Evolutionary conservation across 2,888 invertebrate species (phyloP).

Genomic region (Cephus sareptanus): DNA sequence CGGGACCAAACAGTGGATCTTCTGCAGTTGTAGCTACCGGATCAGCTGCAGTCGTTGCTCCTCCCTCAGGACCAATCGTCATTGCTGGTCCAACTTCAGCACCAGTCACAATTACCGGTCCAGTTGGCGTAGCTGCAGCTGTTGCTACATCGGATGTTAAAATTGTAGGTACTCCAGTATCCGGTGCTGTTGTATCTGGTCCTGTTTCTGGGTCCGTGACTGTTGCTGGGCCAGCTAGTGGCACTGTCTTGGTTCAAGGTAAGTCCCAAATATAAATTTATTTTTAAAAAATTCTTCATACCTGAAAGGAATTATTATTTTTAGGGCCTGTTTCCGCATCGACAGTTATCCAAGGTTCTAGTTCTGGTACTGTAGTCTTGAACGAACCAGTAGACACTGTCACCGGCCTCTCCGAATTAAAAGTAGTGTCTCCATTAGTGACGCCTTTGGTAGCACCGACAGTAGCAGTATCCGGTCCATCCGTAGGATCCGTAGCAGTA

Average conservation of each 20-base stretch:
- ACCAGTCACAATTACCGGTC: conserved; percentile 32
- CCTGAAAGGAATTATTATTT: background rate
- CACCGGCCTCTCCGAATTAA: no score
- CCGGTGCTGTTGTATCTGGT: no score
- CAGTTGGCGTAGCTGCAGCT: background rate
- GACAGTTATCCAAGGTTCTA: conserved; percentile 12
- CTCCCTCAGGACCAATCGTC: background rate
- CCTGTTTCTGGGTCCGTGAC: no score
- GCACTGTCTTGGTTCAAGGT: no score
- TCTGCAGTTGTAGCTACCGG: background rate
- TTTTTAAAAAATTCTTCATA: no score
- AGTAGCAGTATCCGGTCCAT: conserved; percentile 34
- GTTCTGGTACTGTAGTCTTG: conserved; percentile 14
- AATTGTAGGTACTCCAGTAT: conserved; percentile 20
- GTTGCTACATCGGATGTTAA: conserved; percentile 19
- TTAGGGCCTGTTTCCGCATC: conserved; percentile 19
- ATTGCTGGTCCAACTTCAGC: conserved; percentile 32
- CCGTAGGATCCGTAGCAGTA: conserved; percentile 33
- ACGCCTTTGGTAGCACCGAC: background rate
- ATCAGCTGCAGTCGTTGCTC: conserved; percentile 14
- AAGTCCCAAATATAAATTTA: no score
- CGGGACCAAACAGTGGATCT: background rate
- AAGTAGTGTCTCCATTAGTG: no score
- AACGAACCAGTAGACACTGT: conserved; percentile 16
- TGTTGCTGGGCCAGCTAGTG: background rate